Evolutionary conservation across 2,888 invertebrate species (phyloP).

Genomic region (Ormyrus nitidulus): DNA sequence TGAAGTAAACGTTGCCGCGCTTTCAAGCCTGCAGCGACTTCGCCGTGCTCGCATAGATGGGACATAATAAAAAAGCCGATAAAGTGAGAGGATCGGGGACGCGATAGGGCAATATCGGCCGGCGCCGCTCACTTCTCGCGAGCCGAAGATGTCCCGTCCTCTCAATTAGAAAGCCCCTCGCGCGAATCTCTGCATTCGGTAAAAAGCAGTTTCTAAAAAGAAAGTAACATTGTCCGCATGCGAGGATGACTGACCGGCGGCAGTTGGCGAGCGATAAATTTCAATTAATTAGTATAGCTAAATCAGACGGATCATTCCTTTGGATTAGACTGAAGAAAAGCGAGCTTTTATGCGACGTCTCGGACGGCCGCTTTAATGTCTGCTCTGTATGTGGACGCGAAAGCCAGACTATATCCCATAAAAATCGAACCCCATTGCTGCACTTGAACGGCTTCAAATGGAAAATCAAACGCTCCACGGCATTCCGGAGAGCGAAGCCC

Average conservation of each 20-base stretch:
- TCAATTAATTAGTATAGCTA: no score
- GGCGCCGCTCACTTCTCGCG: conserved; percentile 37
- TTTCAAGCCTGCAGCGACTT: background rate
- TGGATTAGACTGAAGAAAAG: no score
- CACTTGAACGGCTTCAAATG: conserved; percentile 8
- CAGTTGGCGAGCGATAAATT: no score
- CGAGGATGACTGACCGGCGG: no score
- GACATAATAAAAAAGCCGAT: conserved; percentile 15
- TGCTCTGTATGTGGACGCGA: background rate
- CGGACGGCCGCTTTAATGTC: no score
- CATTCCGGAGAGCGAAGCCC: conserved; percentile 13
- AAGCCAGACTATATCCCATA: background rate
- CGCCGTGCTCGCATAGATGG: background rate
- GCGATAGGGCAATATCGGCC: conserved; percentile 33
- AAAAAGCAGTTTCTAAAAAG: conserved; percentile 43
- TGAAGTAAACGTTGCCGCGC: background rate
- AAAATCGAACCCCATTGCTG: conserved; percentile 13
- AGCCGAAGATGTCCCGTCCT: conserved; percentile 1
- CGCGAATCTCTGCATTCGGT: background rate
- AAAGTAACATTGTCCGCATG: conserved; percentile 11
- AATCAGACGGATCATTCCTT: no score
- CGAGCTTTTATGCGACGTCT: no score
- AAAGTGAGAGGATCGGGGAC: conserved; percentile 55
- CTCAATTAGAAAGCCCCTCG: conserved; percentile 47
- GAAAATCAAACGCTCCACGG: conserved; percentile 16